phyloP scores from a whole-genome alignment of 2,797 vertebrate species.

The Ctenopoma multispine region DNA sequence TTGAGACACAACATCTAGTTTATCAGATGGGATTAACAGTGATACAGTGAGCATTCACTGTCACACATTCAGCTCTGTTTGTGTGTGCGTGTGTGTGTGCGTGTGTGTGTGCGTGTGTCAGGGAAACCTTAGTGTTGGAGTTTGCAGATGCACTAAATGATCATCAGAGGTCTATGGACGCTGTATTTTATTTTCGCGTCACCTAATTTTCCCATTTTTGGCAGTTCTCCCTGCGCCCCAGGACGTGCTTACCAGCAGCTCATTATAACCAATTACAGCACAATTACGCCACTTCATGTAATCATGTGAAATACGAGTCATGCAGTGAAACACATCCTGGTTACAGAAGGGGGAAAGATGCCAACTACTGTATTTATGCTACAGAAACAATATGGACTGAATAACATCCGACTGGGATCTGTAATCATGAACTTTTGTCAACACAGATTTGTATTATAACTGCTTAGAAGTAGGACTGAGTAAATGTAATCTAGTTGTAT shows the following conservation, averaged over 20 bases:
- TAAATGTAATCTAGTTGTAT: not conserved
- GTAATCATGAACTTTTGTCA: conserved; percentile 16
- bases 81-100: too few relatives aligned
- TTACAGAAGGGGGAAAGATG: conserved; percentile 33
- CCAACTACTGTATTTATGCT: conserved; percentile 28
- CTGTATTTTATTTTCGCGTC: conserved; percentile 27
- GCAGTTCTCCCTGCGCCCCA: conserved; percentile 53
- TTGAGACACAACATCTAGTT: conserved; percentile 22
- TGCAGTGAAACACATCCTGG: conserved; percentile 48
- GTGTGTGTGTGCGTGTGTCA: not conserved
- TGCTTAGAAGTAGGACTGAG: not conserved
- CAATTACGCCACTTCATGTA: conserved; percentile 67
- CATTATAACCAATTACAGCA: conserved; percentile 70
- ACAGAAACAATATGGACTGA: conserved; percentile 5
- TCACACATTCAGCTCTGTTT: conserved; percentile 21
- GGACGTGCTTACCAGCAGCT: conserved; percentile 60
- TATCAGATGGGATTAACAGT: conserved; percentile 41
- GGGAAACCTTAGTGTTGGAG: conserved; percentile 35
- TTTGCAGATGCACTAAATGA: conserved; percentile 42
- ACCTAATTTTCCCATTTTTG: conserved; percentile 63
- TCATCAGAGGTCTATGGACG: conserved; percentile 30
- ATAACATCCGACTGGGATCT: conserved; percentile 6
- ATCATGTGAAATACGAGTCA: conserved; percentile 61
- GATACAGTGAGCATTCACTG: conserved; percentile 15
- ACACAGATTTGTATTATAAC: not conserved